These are phyloP conservation scores for Lepidurus apus DNA, from an alignment of 1,140 invertebrate species.

Conservation along the genomic window DNA sequence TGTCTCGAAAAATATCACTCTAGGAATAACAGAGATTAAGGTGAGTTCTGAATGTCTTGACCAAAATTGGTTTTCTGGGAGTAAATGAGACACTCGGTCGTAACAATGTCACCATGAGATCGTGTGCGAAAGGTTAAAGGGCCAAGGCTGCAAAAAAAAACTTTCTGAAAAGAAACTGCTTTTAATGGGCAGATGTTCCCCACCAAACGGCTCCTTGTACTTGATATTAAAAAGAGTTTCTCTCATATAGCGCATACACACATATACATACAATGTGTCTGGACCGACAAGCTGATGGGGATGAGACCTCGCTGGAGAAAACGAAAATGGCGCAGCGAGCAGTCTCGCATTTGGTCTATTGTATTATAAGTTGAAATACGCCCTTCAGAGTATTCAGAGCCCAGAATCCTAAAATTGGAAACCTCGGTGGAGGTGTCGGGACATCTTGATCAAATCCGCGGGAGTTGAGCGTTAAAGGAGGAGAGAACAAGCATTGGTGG, in stretches of 20 bases:
- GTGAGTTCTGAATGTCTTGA: too few relatives aligned
- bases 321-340: background rate
- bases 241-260: background rate
- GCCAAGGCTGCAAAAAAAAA: conserved; percentile 9
- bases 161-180: background rate
- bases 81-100: background rate
- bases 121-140: conserved; percentile 21
- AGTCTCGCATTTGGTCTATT: background rate
- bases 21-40: too few relatives aligned
- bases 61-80: background rate
- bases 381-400: background rate
- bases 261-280: background rate
- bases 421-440: conserved; percentile 5
- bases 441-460: conserved; percentile 7
- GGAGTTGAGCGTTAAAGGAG: background rate
- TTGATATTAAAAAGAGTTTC: too few relatives aligned
- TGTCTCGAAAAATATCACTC: too few relatives aligned
- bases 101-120: conserved; percentile 8
- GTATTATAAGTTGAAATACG: background rate
- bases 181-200: conserved; percentile 11
- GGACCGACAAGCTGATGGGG: background rate
- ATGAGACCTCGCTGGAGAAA: background rate
- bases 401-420: background rate
- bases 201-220: background rate
- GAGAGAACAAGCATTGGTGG: background rate